These are phyloP conservation scores for Nyctibius bracteatus DNA, from an alignment of 2,113 vertebrate genomes.

Conservation along the genomic window DNA sequence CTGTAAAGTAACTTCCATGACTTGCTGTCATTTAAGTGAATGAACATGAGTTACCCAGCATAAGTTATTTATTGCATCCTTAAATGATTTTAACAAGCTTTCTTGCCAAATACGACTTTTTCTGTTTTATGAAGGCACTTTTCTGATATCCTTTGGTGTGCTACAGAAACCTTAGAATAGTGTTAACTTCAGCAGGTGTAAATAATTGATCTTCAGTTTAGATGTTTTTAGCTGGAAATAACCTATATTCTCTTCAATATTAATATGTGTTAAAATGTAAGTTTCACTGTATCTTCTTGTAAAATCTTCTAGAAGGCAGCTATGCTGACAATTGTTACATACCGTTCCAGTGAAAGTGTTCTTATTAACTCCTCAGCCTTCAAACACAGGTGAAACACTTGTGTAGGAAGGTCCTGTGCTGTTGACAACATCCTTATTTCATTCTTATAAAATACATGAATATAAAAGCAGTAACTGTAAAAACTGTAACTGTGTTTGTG, in stretches of 20 bases:
- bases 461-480: not conserved
- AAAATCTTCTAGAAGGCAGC: not conserved
- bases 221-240: not conserved
- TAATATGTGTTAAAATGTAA: not conserved
- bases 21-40: not conserved
- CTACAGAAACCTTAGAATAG: not conserved
- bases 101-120: not conserved
- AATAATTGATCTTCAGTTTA: not conserved
- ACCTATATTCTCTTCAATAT: not conserved
- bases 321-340: not conserved
- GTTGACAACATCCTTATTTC: not conserved
- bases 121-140: not conserved
- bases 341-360: not conserved
- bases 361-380: not conserved
- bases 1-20: not conserved
- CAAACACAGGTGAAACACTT: not conserved
- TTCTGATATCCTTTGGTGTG: not conserved
- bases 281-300: not conserved
- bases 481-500: not conserved
- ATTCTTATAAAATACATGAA: not conserved
- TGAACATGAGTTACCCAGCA: not conserved
- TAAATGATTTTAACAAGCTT: not conserved
- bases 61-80: not conserved
- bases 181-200: not conserved
- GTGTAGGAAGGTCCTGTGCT: not conserved